Evolutionary conservation across 2,797 vertebrate genomes (phyloP).

Genomic region (Lepilemur ruficaudatus): DNA sequence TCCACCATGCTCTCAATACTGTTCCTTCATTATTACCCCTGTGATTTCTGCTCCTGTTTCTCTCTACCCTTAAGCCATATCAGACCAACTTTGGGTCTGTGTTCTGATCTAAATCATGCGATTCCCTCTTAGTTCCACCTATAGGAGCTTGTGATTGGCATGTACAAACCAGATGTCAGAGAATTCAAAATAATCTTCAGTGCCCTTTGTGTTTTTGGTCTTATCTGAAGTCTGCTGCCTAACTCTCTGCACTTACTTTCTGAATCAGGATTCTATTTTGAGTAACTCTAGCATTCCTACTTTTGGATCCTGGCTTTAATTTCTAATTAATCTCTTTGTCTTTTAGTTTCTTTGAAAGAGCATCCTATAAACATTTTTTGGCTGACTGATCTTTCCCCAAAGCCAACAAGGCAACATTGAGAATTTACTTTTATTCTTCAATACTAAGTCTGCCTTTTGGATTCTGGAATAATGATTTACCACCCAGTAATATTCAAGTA

Average conservation of each 20-base stretch:
- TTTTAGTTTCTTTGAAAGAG: not conserved
- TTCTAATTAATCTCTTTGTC: not conserved
- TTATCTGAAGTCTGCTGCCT: not conserved
- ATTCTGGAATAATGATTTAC: not conserved
- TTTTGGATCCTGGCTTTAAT: not conserved
- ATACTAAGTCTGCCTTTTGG: not conserved
- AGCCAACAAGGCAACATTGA: not conserved
- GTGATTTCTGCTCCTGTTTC: not conserved
- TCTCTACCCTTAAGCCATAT: not conserved
- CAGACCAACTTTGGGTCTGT: not conserved
- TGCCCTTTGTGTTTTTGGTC: not conserved
- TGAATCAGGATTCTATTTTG: not conserved
- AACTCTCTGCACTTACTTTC: not conserved
- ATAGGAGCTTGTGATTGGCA: not conserved
- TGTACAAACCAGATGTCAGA: not conserved
- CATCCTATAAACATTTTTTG: not conserved
- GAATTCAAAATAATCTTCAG: not conserved
- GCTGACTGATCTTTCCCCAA: not conserved
- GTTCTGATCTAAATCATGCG: accelerated
- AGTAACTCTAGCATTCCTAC: not conserved
- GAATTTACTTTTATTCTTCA: not conserved
- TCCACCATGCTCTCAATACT: not conserved
- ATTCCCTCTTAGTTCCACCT: not conserved
- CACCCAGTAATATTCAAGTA: not conserved
- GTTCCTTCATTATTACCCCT: not conserved